Base-by-base conservation (phyloP, 2,797 vertebrate genomes). In the Chlorospingus flavigularis region DNA sequence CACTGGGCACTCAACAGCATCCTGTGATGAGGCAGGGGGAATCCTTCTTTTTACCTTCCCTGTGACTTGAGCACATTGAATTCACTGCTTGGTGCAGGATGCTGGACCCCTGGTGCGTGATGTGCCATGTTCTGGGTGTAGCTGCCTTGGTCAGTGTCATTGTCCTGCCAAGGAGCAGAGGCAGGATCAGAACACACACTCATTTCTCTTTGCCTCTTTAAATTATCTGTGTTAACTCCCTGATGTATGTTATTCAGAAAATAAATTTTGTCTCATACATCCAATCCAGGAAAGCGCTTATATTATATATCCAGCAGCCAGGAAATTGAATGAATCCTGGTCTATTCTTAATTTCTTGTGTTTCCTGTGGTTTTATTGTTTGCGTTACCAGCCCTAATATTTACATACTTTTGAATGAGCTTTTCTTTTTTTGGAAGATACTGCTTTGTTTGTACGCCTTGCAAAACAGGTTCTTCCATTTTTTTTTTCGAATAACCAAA, bases 281-380 rank as follows among this genome's bases (percentile, higher is more conserved):
- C 45, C 54, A 65, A 16, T 50, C 2, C 9, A 35, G 65, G 72
- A 65, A 79, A 86, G 31, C 9, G 18, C 48, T 72, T 66, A 33
- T 88, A 26, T 72, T 66, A n/a, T 88, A 28, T 88, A 79, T 89
- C 81, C 53, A 92, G 57, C 76, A 92, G 82, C 66, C 91, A 92
- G 86, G 90, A 97, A 95, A 94, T 86, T 14, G 25, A 91, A 42
- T 73, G 73, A 88, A 65, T 86, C 76, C 55, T 90, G 82, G 86
- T 94, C 87, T 97, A 91, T 92, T 96, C 87, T 94, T 96, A 94
- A 94, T 96, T 96, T 92, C 68, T 91, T 79, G 37, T 76, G 91
- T 96, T 96, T 96, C 94, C 95, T 96, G 92, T 96, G 95, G 92
- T 94, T 94, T 94, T 91, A 67, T 88, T 97, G 96, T 96, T 96